These are phyloP conservation scores for Trialeurodes vaporariorum DNA, from an alignment of 1,140 invertebrate genomes.

Conservation along the genomic window DNA sequence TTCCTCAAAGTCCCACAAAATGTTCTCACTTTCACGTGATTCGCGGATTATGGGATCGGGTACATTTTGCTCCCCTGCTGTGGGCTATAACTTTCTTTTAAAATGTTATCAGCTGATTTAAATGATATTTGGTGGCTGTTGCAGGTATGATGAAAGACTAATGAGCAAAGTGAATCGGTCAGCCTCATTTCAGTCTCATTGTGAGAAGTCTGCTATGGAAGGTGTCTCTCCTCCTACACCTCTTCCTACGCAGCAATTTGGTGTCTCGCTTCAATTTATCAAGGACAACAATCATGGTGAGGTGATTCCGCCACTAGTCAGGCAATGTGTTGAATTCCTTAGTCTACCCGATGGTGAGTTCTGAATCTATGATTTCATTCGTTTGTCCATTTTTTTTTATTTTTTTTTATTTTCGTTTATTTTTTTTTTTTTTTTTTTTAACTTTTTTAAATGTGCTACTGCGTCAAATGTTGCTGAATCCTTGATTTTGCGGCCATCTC, in stretches of 20 bases:
- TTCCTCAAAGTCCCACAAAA: too few species aligned
- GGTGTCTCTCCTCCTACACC: conserved; percentile 35
- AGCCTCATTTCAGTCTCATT: neutral
- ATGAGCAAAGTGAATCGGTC: conserved; percentile 41
- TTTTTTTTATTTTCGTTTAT: conserved; percentile 2
- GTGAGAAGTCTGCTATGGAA: neutral
- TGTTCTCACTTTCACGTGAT: too few species aligned
- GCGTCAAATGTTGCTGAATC: too few species aligned
- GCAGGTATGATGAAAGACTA: conserved; percentile 57
- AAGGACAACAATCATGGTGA: conserved; percentile 68
- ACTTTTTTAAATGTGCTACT: too few species aligned
- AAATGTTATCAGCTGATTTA: too few species aligned
- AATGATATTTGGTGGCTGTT: too few species aligned
- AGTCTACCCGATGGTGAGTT: conserved; percentile 68
- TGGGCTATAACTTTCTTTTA: too few species aligned
- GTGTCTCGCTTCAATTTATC: conserved; percentile 81
- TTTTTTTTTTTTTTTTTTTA: neutral
- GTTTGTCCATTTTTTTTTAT: neutral
- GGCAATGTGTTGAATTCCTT: conserved; percentile 78
- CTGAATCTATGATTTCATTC: neutral
- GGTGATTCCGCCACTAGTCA: conserved; percentile 79
- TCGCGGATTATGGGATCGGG: too few species aligned
- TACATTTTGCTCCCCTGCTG: too few species aligned
- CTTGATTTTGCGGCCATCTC: too few species aligned
- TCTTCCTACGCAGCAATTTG: conserved; percentile 77